Evolutionary conservation across 1,140 invertebrate species (phyloP).

Genomic region (Ectropis grisescens): DNA sequence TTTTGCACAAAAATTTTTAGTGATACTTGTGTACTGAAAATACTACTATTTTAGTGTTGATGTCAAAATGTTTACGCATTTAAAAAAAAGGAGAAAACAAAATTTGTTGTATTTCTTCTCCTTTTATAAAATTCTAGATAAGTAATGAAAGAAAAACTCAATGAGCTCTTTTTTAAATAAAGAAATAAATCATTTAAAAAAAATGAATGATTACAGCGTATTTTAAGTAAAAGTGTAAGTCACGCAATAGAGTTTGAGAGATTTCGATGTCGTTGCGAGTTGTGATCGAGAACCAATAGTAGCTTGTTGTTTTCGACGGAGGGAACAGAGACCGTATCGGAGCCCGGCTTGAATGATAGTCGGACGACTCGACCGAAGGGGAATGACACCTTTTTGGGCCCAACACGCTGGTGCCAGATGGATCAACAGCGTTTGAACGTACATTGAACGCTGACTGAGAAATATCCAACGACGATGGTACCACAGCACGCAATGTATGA

Average conservation of each 20-base stretch:
- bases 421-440: slow-evolving; percentile 3
- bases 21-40: too few relatives aligned
- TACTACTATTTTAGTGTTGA: too few relatives aligned
- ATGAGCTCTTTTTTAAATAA: too few relatives aligned
- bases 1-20: too few relatives aligned
- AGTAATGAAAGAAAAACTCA: too few relatives aligned
- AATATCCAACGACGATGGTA: not conserved
- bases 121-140: too few relatives aligned
- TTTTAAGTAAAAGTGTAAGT: too few relatives aligned
- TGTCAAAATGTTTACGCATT: too few relatives aligned
- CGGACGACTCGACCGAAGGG: slow-evolving; percentile 15
- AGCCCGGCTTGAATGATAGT: slow-evolving; percentile 17
- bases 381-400: slow-evolving; percentile 19
- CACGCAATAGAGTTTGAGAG: not conserved
- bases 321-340: not conserved
- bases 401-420: slow-evolving; percentile 17
- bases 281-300: not conserved
- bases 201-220: too few relatives aligned
- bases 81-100: too few relatives aligned
- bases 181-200: too few relatives aligned
- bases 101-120: too few relatives aligned
- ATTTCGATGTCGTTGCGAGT: not conserved
- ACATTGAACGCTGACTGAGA: slow-evolving; percentile 3
- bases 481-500: slow-evolving; percentile 5
- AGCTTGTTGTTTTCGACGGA: not conserved